Percentiles rank a stretch among this genome's conserved stretches.
phyloP scores from a whole-genome alignment of 2,113 vertebrate genomes.

The Corythaeola cristata region DNA sequence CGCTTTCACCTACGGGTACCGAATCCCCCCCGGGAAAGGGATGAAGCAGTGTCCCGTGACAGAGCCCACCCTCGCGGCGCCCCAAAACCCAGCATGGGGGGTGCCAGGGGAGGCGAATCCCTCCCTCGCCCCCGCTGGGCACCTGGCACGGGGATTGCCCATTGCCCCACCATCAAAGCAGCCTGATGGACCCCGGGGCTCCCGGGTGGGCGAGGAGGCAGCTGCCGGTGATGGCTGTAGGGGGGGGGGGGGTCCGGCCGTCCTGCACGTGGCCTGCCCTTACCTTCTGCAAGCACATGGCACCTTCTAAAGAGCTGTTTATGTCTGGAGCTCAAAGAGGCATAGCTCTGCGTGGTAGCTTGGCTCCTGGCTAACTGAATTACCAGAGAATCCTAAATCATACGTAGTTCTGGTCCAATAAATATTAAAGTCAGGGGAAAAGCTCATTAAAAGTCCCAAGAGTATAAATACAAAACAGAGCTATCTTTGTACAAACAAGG shows the following conservation, averaged over 20 bases:
- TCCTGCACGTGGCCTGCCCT: accelerated
- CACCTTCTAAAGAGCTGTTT: not conserved
- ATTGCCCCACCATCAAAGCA: accelerated
- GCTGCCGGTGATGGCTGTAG: accelerated
- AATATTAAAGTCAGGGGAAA: not conserved
- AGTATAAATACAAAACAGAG: not conserved
- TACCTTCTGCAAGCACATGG: accelerated
- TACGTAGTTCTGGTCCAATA: not conserved
- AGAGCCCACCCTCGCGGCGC: accelerated
- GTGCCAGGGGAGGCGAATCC: no score
- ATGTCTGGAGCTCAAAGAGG: not conserved
- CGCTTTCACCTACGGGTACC: not conserved
- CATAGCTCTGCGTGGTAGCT: not conserved
- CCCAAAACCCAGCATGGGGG: not conserved
- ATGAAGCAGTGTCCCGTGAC: accelerated
- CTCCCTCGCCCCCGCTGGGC: accelerated
- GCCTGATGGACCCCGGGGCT: no score
- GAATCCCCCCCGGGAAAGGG: accelerated
- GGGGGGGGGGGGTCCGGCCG: accelerated
- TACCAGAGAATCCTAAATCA: not conserved
- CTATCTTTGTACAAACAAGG: not conserved
- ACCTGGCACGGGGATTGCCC: accelerated
- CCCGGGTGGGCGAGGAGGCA: accelerated
- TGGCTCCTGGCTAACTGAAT: not conserved
- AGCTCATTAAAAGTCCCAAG: not conserved